Percentiles rank a stretch among this genome's conserved stretches.
Conservation (phyloP, 2,888 invertebrate species). For the Tenodera sinensis region DNA sequence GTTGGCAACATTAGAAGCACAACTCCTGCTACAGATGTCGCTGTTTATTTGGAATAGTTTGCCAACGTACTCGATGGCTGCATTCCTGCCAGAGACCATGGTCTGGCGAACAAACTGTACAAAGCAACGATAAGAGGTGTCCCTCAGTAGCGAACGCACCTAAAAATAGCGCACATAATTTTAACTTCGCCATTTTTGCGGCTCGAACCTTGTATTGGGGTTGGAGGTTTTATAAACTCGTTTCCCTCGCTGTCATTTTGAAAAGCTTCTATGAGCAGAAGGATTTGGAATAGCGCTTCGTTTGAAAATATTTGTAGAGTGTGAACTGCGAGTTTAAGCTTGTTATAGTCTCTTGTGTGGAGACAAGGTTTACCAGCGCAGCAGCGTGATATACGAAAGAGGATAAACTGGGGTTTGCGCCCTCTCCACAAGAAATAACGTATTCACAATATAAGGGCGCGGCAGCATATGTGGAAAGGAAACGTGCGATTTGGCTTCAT, state of each 20-base stretch:
- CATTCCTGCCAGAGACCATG: no score
- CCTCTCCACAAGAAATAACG: neutral
- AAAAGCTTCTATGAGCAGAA: neutral
- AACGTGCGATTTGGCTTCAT: neutral
- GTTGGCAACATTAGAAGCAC: no score
- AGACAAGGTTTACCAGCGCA: neutral
- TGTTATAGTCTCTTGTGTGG: neutral
- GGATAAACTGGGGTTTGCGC: neutral
- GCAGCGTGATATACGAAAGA: neutral
- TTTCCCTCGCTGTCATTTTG: neutral
- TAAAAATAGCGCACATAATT: no score
- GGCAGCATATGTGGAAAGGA: neutral
- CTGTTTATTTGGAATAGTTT: no score
- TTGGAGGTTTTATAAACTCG: no score
- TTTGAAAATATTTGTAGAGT: neutral
- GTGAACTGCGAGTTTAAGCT: neutral
- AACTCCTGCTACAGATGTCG: no score
- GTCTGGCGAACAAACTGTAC: no score
- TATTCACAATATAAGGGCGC: neutral
- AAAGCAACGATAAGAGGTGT: no score
- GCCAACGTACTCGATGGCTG: no score
- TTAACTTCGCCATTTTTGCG: no score
- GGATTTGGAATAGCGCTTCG: neutral
- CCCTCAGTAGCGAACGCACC: no score
- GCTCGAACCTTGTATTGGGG: no score